Conservation (phyloP, 1,140 invertebrate genomes). For the Danaus plexippus region DNA sequence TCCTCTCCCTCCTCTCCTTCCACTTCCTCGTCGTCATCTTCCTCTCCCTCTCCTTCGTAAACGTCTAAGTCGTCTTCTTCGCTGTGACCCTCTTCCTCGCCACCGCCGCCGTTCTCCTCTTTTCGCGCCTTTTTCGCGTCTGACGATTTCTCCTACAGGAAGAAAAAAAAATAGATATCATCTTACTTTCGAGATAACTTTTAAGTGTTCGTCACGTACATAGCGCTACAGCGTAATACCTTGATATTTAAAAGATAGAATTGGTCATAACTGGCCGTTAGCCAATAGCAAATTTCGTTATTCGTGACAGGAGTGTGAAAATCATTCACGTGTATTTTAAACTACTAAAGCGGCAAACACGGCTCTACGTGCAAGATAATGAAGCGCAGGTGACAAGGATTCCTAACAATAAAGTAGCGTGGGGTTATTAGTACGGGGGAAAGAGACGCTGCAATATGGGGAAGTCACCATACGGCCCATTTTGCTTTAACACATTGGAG, state of each 20-base stretch:
- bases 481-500: slow-evolving; percentile 39
- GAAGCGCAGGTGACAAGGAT: slow-evolving; percentile 64
- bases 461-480: slow-evolving; percentile 51
- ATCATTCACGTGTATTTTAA: slow-evolving; percentile 25
- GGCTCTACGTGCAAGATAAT: slow-evolving; percentile 44
- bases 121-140: slow-evolving; percentile 85
- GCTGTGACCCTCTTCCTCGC: slow-evolving; percentile 75
- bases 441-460: slow-evolving; percentile 38
- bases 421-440: slow-evolving; percentile 55
- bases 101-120: slow-evolving; percentile 80
- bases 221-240: background rate
- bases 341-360: slow-evolving; percentile 22
- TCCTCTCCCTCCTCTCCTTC: slow-evolving; percentile 77
- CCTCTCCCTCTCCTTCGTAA: slow-evolving; percentile 65
- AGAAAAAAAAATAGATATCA: slow-evolving; percentile 11
- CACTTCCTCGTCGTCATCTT: slow-evolving; percentile 72
- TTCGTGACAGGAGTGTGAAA: slow-evolving; percentile 20
- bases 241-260: slow-evolving; percentile 4
- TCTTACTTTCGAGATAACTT: background rate
- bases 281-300: slow-evolving; percentile 36
- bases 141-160: slow-evolving; percentile 76
- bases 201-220: too few relatives aligned
- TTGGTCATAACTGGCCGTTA: slow-evolving; percentile 36
- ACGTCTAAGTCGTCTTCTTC: slow-evolving; percentile 75
- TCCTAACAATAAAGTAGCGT: slow-evolving; percentile 61